These are phyloP conservation scores for Lithobates pipiens DNA, from an alignment of 2,797 vertebrate species.

Conservation along the genomic window DNA sequence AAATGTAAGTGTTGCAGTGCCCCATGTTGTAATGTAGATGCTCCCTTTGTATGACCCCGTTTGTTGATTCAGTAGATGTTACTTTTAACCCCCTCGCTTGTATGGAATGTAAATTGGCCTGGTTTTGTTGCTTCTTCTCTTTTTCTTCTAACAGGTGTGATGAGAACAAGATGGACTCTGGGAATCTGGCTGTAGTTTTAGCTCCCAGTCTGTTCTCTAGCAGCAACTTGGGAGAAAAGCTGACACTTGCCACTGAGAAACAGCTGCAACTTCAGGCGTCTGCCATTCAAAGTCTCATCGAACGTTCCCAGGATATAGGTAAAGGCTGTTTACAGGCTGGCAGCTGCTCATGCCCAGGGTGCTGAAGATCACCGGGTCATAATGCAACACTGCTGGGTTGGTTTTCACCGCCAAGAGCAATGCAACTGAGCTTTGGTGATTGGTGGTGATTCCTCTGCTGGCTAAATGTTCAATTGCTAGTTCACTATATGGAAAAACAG, in stretches of 20 bases:
- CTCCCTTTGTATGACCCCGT: too few species aligned
- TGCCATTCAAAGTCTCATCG: constrained; percentile 67
- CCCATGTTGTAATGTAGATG: too few species aligned
- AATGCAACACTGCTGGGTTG: too few species aligned
- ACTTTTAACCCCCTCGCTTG: background rate
- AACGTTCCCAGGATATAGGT: constrained; percentile 70
- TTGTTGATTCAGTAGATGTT: too few species aligned
- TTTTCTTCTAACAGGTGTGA: constrained; percentile 62
- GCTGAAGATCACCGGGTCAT: too few species aligned
- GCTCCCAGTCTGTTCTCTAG: constrained; percentile 72
- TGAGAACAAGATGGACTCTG: constrained; percentile 73
- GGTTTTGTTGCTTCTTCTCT: background rate
- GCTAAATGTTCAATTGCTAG: too few species aligned
- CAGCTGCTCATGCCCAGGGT: background rate
- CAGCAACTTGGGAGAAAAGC: constrained; percentile 53
- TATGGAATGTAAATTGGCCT: background rate
- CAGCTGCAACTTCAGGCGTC: constrained; percentile 67
- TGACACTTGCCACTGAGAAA: constrained; percentile 65
- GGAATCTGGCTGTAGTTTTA: constrained; percentile 72
- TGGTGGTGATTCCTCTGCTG: too few species aligned
- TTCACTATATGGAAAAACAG: too few species aligned
- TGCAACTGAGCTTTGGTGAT: too few species aligned
- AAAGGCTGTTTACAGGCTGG: background rate
- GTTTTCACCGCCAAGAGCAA: too few species aligned
- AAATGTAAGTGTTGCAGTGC: too few species aligned